Conservation (phyloP, 2,113 vertebrate species). For the Stigmatopora argus region DNA sequence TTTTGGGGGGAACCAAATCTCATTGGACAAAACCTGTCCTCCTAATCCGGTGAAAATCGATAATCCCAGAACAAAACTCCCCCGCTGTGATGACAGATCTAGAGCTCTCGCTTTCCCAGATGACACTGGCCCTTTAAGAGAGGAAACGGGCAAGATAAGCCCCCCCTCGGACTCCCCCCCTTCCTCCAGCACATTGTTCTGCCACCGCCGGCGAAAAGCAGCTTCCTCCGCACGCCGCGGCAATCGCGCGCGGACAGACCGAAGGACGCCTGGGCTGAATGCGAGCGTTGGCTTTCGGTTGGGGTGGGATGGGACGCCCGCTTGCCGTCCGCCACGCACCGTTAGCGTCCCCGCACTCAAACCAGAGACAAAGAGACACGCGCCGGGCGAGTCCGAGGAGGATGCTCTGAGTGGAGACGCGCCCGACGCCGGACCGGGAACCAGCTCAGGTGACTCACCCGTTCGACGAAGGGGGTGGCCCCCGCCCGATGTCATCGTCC, state of each 20-base stretch:
- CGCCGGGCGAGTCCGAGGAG: not conserved
- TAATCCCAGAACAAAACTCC: not conserved
- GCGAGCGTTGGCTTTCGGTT: not conserved
- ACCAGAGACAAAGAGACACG: not conserved
- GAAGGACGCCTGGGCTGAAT: not conserved
- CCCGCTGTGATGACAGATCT: not conserved
- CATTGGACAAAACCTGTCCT: not conserved
- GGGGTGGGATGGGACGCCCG: not conserved
- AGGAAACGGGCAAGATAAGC: slow-evolving; percentile 38
- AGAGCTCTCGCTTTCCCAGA: not conserved
- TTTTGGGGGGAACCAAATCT: not conserved
- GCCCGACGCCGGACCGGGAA: slow-evolving; percentile 10
- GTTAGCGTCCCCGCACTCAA: not conserved
- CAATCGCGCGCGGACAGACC: not conserved
- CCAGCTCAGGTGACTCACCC: slow-evolving; percentile 42
- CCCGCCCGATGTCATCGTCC: slow-evolving; percentile 31
- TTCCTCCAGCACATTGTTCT: slow-evolving; percentile 45
- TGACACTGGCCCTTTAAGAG: slow-evolving; percentile 50
- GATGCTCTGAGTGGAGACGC: slow-evolving; percentile 20
- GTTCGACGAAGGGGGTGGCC: slow-evolving; percentile 27
- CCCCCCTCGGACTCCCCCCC: not conserved
- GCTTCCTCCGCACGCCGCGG: slow-evolving; percentile 10
- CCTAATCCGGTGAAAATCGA: not conserved
- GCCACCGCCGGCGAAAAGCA: slow-evolving; percentile 21
- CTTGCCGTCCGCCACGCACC: not conserved